phyloP scores from a whole-genome alignment of 2,888 invertebrate genomes.

The Cistogaster globosa region DNA sequence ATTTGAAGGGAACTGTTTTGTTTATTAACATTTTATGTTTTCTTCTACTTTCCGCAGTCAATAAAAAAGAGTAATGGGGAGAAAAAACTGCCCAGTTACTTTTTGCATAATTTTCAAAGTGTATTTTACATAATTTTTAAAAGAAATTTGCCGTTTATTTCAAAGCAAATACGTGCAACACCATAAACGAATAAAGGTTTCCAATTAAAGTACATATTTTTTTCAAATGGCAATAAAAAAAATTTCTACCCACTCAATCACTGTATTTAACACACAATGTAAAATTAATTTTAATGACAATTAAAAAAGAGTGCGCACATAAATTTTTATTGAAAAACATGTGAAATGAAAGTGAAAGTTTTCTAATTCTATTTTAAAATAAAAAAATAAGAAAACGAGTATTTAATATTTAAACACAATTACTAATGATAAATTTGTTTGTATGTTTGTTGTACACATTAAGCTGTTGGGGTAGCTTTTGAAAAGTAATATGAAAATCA shows the following conservation, averaged over 20 bases:
- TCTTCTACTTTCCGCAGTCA: too few species aligned
- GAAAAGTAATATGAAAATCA: slow-evolving; percentile 31
- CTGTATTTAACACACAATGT: slow-evolving; percentile 18
- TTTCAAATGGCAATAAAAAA: background rate
- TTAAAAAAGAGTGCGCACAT: background rate
- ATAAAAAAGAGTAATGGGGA: too few species aligned
- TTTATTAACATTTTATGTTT: too few species aligned
- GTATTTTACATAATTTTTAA: too few species aligned
- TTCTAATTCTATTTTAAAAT: slow-evolving; percentile 61
- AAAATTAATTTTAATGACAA: slow-evolving; percentile 25
- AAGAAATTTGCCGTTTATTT: background rate
- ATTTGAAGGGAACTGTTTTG: too few species aligned
- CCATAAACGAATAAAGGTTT: slow-evolving; percentile 33
- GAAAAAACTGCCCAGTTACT: too few species aligned
- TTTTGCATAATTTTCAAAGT: too few species aligned
- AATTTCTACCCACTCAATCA: slow-evolving; percentile 30
- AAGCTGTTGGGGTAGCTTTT: background rate
- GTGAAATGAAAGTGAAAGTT: slow-evolving; percentile 67
- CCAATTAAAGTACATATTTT: background rate
- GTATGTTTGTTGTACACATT: too few species aligned
- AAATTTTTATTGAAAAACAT: slow-evolving; percentile 36
- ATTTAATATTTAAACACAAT: slow-evolving; percentile 3
- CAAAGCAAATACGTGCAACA: slow-evolving; percentile 23
- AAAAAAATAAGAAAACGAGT: slow-evolving; percentile 12
- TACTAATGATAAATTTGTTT: too few species aligned